Evolutionary conservation across 2,888 invertebrate genomes (phyloP).

Genomic region (Anticlea derivata): DNA sequence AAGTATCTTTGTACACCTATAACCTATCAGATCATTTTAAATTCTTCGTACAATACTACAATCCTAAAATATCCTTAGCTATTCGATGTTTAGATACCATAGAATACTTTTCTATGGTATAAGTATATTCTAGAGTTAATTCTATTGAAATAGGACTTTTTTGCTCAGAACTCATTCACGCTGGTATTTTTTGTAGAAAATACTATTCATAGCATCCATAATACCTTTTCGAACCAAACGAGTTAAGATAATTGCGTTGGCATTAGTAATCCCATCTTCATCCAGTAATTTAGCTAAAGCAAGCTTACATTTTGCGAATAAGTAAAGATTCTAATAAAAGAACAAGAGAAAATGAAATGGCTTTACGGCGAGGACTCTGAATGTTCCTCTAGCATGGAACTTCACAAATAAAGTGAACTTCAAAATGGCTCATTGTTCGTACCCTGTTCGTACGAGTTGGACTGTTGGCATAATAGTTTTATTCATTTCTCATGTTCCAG

Average conservation of each 20-base stretch:
- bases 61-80: not conserved
- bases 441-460: constrained; percentile 57
- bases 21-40: too few relatives aligned
- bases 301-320: constrained; percentile 9
- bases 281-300: not conserved
- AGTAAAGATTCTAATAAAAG: constrained; percentile 32
- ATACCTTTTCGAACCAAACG: constrained; percentile 2
- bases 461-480: constrained; percentile 74
- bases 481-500: constrained; percentile 63
- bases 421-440: constrained; percentile 58
- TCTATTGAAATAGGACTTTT: not conserved
- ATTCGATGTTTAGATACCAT: not conserved
- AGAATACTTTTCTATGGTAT: too few relatives aligned
- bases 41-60: not conserved
- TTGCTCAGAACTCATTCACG: not conserved
- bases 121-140: not conserved
- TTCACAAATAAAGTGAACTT: constrained; percentile 58
- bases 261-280: constrained; percentile 2
- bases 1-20: too few relatives aligned
- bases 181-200: not conserved
- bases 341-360: constrained; percentile 37
- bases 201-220: not conserved
- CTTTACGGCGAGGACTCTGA: constrained; percentile 44
- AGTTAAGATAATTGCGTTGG: not conserved
- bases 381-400: constrained; percentile 49